Evolutionary conservation across 2,888 invertebrate genomes (phyloP).

Genomic region (Aphrophora alni): DNA sequence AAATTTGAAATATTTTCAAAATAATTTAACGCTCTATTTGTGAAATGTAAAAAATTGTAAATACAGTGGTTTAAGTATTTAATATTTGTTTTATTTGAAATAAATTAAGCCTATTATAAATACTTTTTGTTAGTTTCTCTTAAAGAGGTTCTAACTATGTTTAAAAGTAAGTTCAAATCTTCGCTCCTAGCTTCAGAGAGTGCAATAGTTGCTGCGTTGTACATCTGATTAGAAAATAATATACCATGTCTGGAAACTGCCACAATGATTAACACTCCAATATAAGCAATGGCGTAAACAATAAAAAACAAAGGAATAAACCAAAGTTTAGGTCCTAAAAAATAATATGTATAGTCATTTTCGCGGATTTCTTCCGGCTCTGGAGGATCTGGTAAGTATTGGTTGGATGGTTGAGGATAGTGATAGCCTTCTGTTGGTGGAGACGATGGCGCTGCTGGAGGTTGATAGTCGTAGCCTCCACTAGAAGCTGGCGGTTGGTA

Average conservation of each 20-base stretch:
- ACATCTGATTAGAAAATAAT: conserved; percentile 54
- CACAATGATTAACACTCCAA: conserved; percentile 73
- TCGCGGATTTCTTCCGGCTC: conserved; percentile 41
- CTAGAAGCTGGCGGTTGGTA: background rate
- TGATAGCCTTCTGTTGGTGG: conserved; percentile 3
- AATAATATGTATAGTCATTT: conserved; percentile 72
- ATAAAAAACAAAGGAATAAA: conserved; percentile 79
- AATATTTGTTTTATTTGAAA: too few species aligned
- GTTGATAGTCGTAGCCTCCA: background rate
- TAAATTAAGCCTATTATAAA: background rate
- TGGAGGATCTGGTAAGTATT: conserved; percentile 29
- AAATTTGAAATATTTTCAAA: too few species aligned
- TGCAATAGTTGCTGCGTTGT: conserved; percentile 48
- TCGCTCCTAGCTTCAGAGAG: background rate
- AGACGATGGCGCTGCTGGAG: conserved; percentile 35
- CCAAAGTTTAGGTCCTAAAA: conserved; percentile 75
- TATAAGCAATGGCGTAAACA: conserved; percentile 70
- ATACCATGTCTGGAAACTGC: conserved; percentile 77
- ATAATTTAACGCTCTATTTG: too few species aligned
- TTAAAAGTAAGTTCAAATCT: background rate
- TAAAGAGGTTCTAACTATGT: background rate
- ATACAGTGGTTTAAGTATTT: too few species aligned
- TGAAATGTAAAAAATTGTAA: too few species aligned
- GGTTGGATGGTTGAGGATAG: conserved; percentile 30
- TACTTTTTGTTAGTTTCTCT: background rate